Base-by-base conservation (phyloP, 2,888 invertebrate species). In the Dryococelus australis region DNA sequence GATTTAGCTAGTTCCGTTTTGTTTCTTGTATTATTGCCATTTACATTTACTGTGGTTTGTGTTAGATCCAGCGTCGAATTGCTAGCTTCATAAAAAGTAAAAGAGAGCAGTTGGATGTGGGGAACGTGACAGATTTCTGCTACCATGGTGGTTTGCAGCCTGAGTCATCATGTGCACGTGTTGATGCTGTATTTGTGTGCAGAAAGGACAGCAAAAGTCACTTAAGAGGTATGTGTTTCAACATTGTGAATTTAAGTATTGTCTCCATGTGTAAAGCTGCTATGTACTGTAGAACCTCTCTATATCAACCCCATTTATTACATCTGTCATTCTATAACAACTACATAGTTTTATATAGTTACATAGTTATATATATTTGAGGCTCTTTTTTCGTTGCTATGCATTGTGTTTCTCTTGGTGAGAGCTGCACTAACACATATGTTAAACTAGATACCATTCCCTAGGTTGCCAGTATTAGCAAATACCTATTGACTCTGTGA, bases 121-220 rank as follows among this genome's bases (percentile, higher is more conserved):
- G 94, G 89, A 97, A 97, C 91, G 94, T 96, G 28, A 94, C 95
- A 89, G 97, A 97, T 91, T 97, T 97, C 91, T 96, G 96, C 89
- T 90, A 51, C 80, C 87, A 78, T 80, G 85, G 51, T 43, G 78
- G 35, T 51, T 47, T 35, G 10, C 51, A 83, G 85, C 93, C 93
- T 43, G 93, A 94, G 89, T 93, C 93, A 89, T 95, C 95, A 0
- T 97, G 97, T 92, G 97, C 97, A 0, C 93, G 97, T 91, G 95
- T 97, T 24, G 94, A 96, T 91, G 95, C 97, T 80, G 94, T 95
- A 89, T 94, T 97, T 88, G 93, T 95, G 6, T 95, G 95, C 89
- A 93, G 96, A 86, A 95, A 95, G 90, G 96, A 96, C 91, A 96
- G 96, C 0, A 97, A 96, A 91, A 96, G 97, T 89, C 97, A 97